phyloP scores from a whole-genome alignment of 2,113 vertebrate species.

The Carettochelys insculpta region DNA sequence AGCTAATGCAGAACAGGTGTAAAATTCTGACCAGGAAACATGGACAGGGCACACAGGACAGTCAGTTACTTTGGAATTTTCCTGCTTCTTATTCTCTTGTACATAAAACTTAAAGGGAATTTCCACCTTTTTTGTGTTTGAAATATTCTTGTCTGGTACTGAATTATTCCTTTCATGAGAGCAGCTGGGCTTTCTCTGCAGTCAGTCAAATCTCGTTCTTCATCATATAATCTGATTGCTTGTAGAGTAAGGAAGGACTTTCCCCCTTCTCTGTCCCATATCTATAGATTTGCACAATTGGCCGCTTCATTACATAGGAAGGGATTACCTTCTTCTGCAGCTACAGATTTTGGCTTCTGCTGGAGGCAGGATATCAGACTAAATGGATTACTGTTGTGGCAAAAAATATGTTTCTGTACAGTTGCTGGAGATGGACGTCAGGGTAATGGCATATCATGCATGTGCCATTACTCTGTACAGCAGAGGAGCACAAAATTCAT shows the following conservation, averaged over 20 bases:
- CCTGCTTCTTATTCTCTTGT: background rate
- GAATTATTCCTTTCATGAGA: background rate
- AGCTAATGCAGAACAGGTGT: slow-evolving; percentile 6
- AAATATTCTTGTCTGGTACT: background rate
- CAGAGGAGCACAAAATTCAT: background rate
- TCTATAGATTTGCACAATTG: background rate
- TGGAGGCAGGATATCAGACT: background rate
- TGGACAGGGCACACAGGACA: background rate
- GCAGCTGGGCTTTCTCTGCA: slow-evolving; percentile 3
- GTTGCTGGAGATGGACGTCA: background rate
- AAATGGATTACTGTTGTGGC: background rate
- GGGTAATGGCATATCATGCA: background rate
- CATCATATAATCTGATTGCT: background rate
- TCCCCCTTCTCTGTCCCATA: background rate
- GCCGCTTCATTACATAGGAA: background rate
- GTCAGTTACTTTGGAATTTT: background rate
- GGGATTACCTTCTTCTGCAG: background rate
- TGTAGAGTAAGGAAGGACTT: background rate
- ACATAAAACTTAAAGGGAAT: background rate
- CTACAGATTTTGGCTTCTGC: background rate
- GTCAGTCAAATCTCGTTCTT: background rate
- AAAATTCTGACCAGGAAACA: background rate
- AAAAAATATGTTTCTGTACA: background rate
- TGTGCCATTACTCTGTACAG: background rate
- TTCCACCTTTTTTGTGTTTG: background rate